Conservation (phyloP, 2,797 vertebrate species). For the Diceros bicornis region DNA sequence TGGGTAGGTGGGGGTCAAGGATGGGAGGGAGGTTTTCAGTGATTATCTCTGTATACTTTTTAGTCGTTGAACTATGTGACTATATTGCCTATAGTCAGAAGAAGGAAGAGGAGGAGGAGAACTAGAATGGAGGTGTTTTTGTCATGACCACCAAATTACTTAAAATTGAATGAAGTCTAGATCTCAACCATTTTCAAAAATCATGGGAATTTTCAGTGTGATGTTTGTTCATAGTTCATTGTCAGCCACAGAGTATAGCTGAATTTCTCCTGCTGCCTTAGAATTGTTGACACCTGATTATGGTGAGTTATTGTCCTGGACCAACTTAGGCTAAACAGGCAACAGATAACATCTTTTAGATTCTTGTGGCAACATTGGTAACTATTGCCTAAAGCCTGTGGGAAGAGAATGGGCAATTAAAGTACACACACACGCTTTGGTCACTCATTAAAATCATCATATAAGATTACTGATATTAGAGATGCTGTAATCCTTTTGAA, state of each 20-base stretch:
- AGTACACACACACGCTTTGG: neutral
- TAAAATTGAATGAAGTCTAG: neutral
- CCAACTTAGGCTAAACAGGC: neutral
- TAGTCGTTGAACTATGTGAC: neutral
- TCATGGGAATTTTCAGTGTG: neutral
- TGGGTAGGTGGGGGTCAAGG: neutral
- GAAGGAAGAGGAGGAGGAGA: neutral
- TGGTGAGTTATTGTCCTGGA: neutral
- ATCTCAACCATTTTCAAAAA: neutral
- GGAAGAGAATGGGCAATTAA: slow-evolving; percentile 62
- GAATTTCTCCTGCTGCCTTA: slow-evolving; percentile 17
- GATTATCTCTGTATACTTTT: neutral
- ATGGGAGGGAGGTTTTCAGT: neutral
- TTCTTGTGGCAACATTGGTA: slow-evolving; percentile 48
- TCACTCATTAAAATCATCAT: slow-evolving; percentile 73
- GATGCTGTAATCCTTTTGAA: slow-evolving; percentile 60
- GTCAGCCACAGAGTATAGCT: neutral
- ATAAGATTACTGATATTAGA: slow-evolving; percentile 65
- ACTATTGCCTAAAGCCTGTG: slow-evolving; percentile 36
- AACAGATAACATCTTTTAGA: slow-evolving; percentile 62
- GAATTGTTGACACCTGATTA: slow-evolving; percentile 39
- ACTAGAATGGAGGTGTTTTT: neutral
- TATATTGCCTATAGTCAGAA: neutral
- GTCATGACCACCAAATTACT: neutral
- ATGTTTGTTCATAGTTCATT: neutral